Conservation (phyloP, 2,888 invertebrate genomes). For the Sericinus montela region DNA sequence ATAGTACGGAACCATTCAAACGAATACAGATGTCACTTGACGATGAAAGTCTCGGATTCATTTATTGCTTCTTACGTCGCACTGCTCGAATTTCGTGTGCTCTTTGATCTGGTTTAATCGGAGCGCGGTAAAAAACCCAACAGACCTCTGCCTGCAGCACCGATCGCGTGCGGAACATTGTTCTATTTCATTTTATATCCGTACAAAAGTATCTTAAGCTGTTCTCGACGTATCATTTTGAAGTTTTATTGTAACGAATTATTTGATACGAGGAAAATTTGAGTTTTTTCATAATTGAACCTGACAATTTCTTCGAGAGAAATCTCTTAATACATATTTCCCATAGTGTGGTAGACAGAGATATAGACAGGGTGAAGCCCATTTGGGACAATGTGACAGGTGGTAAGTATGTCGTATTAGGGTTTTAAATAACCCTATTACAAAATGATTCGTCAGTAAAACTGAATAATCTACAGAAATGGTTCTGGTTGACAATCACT, state of each 20-base stretch:
- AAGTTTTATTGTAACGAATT: slow-evolving; percentile 2
- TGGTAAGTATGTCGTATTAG: no score
- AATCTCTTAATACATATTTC: neutral
- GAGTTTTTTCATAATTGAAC: neutral
- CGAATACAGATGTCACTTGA: slow-evolving; percentile 17
- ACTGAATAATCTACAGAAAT: no score
- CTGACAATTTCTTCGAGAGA: neutral
- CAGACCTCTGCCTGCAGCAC: slow-evolving; percentile 30
- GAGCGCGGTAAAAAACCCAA: slow-evolving; percentile 54
- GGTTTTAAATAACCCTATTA: no score
- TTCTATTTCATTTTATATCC: slow-evolving; percentile 54
- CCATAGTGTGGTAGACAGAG: no score
- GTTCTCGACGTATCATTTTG: slow-evolving; percentile 18
- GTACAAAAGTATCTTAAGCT: slow-evolving; percentile 22
- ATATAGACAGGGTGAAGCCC: no score
- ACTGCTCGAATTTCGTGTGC: slow-evolving; percentile 56
- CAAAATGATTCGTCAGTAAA: no score
- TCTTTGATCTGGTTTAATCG: slow-evolving; percentile 70
- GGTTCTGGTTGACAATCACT: no score
- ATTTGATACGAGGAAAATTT: neutral
- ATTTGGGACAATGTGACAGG: no score
- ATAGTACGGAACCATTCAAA: slow-evolving; percentile 5
- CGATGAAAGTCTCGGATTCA: slow-evolving; percentile 24
- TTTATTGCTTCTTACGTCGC: slow-evolving; percentile 40
- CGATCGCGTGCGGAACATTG: slow-evolving; percentile 57